Evolutionary conservation across 1,140 invertebrate species (phyloP), one percentile per base, ranked within the genome.

Genomic region (Daktulosphaira vitifoliae): DNA sequence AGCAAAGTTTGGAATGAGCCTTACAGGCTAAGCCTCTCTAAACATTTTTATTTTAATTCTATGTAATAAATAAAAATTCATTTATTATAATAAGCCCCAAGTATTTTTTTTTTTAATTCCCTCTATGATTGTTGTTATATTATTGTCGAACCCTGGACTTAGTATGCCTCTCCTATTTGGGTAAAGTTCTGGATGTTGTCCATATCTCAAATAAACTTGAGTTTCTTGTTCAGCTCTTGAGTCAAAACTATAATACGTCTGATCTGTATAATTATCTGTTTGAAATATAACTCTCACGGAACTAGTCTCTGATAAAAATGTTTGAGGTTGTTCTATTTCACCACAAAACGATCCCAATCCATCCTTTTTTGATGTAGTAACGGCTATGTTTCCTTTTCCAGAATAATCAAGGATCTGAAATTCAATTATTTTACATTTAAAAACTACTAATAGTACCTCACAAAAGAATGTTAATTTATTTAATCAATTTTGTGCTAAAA

Each of bases 231-330:
- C 90, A 2, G 89, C 89, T 67, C 89, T 73, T 0, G 84, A 83
- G 69, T 87, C 84, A 73, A 88, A 86, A 68, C 83, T 84, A 72
- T 86, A 84, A 75, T 87, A 88, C 18, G 87, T 88, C 74, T 93
- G 90, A 73, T 93, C 88, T 2, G 90, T 92, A 77, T 92, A 93
- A 74, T 92, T 92, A 72, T 93, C 89, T 22, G 88, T 86, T 74
- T 91, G 88, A 77, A 94, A 93, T 44, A 92, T 80, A 26, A 95
- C 83, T 72, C 89, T 89, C 9, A 95, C 90, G 75, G 91, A 89
- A 71, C 87, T 90, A 11, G 90, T 94, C 77, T 95, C 91, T 13
- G 90, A 93, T 71, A 94, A 93, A 78, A 93, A 94, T 5, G 89
- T 92, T 75, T 93, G 89, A 0, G 90, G 88, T 70, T 92, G 90